Evolutionary conservation across 2,113 vertebrate species (phyloP).

Genomic region (Trematomus loennbergii): DNA sequence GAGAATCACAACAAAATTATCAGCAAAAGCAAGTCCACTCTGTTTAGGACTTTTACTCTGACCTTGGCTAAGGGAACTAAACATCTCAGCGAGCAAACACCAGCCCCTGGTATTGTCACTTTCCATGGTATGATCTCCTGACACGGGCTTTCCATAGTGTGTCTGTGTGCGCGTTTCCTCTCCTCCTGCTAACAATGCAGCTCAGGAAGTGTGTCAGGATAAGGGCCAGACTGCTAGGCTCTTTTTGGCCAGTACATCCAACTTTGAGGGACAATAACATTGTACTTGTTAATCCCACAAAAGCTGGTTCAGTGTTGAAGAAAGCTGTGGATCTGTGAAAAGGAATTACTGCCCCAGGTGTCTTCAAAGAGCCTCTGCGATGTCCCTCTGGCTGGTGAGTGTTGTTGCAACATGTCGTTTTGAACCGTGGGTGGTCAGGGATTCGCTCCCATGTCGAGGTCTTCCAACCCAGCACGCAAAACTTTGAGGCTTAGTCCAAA

Average conservation of each 20-base stretch:
- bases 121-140: constrained; percentile 72
- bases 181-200: constrained; percentile 73
- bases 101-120: constrained; percentile 61
- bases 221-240: constrained; percentile 72
- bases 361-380: constrained; percentile 64
- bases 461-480: constrained; percentile 1
- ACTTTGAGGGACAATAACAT: constrained; percentile 47
- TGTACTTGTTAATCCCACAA: constrained; percentile 46
- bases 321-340: constrained; percentile 58
- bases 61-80: constrained; percentile 16
- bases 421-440: constrained; percentile 53
- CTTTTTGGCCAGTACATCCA: constrained; percentile 49
- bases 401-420: constrained; percentile 52
- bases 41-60: constrained; percentile 28
- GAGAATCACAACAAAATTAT: neutral
- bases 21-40: neutral
- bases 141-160: constrained; percentile 61
- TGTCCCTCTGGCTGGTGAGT: constrained; percentile 81
- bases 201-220: constrained; percentile 81
- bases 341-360: constrained; percentile 64
- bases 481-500: neutral
- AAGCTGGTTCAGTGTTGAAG: constrained; percentile 35
- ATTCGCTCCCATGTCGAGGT: constrained; percentile 6
- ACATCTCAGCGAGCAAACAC: constrained; percentile 41
- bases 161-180: constrained; percentile 64